Conservation (phyloP, 2,888 invertebrate genomes). For the Lasioglossum lativentre region DNA sequence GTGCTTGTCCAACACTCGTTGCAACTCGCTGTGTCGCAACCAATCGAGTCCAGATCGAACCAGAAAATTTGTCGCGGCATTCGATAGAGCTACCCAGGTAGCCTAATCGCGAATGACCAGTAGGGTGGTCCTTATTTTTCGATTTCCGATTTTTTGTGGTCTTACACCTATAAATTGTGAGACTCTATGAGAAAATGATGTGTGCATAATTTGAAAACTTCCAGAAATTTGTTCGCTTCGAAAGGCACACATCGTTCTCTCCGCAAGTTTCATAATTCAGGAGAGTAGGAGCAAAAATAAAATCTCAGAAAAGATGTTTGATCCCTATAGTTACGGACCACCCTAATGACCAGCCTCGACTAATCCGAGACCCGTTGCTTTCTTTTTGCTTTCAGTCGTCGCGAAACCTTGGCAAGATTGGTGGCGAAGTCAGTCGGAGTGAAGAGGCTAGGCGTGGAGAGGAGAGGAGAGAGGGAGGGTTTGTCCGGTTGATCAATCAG, state of each 20-base stretch:
- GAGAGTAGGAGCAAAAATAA: too few relatives aligned
- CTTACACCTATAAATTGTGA: too few relatives aligned
- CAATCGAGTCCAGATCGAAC: not conserved
- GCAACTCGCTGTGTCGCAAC: not conserved
- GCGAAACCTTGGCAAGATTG: conserved; percentile 39
- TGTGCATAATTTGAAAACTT: too few relatives aligned
- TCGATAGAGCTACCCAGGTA: not conserved
- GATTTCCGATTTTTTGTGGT: accelerated
- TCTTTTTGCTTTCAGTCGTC: conserved; percentile 55
- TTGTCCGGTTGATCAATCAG: not conserved
- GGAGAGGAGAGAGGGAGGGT: conserved; percentile 27
- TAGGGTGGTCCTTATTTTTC: too few relatives aligned
- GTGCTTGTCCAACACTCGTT: not conserved
- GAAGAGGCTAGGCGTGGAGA: not conserved
- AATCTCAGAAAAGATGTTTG: too few relatives aligned
- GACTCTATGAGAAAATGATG: too few relatives aligned
- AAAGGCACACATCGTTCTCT: too few relatives aligned
- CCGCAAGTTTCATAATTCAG: too few relatives aligned
- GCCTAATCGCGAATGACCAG: not conserved
- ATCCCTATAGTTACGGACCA: too few relatives aligned
- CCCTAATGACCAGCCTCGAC: conserved; percentile 5
- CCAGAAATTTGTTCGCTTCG: too few relatives aligned
- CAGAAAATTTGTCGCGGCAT: not conserved
- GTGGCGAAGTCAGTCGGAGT: conserved; percentile 21
- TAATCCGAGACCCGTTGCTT: conserved; percentile 31